Base-by-base conservation (phyloP, 2,888 invertebrate genomes). In the Scaptomyza tumidula region DNA sequence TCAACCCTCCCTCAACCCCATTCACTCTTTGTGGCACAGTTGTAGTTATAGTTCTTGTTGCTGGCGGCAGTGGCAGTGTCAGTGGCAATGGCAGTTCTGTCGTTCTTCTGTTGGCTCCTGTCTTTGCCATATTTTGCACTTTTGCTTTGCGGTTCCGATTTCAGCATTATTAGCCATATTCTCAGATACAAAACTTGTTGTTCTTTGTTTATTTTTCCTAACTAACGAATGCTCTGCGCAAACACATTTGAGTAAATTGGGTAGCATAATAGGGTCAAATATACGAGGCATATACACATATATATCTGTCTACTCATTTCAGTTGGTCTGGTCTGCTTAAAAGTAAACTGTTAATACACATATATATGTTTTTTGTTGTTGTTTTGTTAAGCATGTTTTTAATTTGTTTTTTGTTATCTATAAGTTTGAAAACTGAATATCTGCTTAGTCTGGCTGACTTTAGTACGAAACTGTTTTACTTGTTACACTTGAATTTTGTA, bases 91-190 rank as follows among this genome's bases (percentile, higher is more conserved):
- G 19, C 58, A 46, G 7, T n/a, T 46, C 45, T 54, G 65, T 43
- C 44, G 54, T 50, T 59, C 35, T 35, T 24, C 50, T 37, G 39
- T 53, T 68, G 73, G 57, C 71, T 64, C 62, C 75, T 79, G 75
- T 71, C 75, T 71, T 75, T 73, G 73, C 79, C 80, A 85, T 76
- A 82, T 79, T 80, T 81, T 78, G 64, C 81, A 68, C 78, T 55
- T 60, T 75, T 76, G 56, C 78, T 58, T 64, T 68, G 64, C 65
- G 64, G 48, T 59, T 33, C 24, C 62, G 41, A 52, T 66, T 50
- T 48, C 29, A 70, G 33, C 64, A 55, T 37, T 58, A 54, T 37
- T 58, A 45, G 60, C 58, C 60, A 64, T 54, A 56, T 66, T 56
- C 58, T 35, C 50, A 70, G 41, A 27, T 43, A 37, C 66, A 33